These are phyloP conservation scores for Polydrusus pterygomalis DNA, from an alignment of 2,888 invertebrate species.

Conservation along the genomic window DNA sequence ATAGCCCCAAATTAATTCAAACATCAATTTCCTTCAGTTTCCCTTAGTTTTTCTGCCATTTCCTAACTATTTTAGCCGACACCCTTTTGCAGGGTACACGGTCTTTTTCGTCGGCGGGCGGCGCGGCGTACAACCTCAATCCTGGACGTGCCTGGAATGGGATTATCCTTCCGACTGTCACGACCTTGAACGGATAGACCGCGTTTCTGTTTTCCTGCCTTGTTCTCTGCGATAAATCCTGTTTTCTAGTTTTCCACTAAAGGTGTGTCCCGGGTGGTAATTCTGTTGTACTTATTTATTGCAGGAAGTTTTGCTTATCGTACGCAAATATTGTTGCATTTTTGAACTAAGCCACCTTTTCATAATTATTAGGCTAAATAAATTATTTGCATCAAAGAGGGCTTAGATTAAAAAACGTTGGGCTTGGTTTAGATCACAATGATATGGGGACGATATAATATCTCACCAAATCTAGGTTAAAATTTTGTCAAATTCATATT, in stretches of 20 bases:
- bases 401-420: too few species aligned
- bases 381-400: too few species aligned
- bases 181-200: conserved; percentile 33
- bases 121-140: conserved; percentile 49
- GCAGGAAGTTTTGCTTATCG: neutral
- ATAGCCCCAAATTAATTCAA: conserved; percentile 6
- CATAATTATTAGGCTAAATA: too few species aligned
- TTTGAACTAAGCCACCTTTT: too few species aligned
- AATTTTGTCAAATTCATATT: too few species aligned
- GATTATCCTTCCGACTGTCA: conserved; percentile 29
- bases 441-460: too few species aligned
- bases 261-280: conserved; percentile 10
- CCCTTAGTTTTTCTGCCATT: conserved; percentile 15
- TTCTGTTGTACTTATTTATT: conserved; percentile 8
- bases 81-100: conserved; percentile 31
- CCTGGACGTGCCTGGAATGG: conserved; percentile 50
- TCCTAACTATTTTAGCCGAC: conserved; percentile 24
- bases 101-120: conserved; percentile 19
- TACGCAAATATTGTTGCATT: neutral
- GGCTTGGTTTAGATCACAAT: too few species aligned
- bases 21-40: conserved; percentile 20
- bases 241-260: conserved; percentile 3
- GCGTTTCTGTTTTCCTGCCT: conserved; percentile 21
- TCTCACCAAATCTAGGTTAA: too few species aligned
- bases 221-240: conserved; percentile 13